Base-by-base conservation (phyloP, 2,888 invertebrate species). In the Fissipunctia ypsillon region DNA sequence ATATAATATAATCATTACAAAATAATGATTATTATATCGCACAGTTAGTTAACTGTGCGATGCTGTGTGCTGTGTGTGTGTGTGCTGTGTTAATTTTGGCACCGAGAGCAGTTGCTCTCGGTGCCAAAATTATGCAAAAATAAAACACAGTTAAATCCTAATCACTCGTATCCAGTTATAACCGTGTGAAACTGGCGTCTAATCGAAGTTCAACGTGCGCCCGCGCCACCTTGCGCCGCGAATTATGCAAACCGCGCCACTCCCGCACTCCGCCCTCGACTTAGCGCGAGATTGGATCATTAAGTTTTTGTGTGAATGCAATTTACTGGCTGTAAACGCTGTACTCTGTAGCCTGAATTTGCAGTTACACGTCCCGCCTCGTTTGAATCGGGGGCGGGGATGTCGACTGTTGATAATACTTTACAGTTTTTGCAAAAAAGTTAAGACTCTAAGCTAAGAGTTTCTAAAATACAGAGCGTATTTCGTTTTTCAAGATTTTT, bases 201-300 rank as follows among this genome's bases (percentile, higher is more conserved):
- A 86, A 86, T 84, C 60, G 73, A 80, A 84, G 77, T 67, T 84
- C 81, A 75, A 69, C 59, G 84, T 14, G 68, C 69, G 69, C 56
- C 56, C 31, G 66, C 69, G 35, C 66, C 48, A 52, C 35, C 50
- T 54, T 25, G 65, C 67, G 43, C 63, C 43, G 60, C n/a, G 28
- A 28, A 43, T 48, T 64, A 35, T 69, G 69, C 67, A 56, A 43
- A 52, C 2, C 38, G 59, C 28, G 74, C 60, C 69, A 73, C 75
- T 61, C 63, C 57, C 56, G 45, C 56, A 65, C 65, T 65, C 38
- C 74, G 60, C 80, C 76, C 69, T 57, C 66, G 3, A 52, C 67
- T 31, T 38, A 65, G 59, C 41, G 28, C 52, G 25, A 52, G 52
- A 35, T 63, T 63, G 9, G 19, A 59, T 25, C 25, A 38, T 22